phyloP scores from a whole-genome alignment of 2,113 vertebrate genomes.

The Tetraodon nigroviridis region DNA sequence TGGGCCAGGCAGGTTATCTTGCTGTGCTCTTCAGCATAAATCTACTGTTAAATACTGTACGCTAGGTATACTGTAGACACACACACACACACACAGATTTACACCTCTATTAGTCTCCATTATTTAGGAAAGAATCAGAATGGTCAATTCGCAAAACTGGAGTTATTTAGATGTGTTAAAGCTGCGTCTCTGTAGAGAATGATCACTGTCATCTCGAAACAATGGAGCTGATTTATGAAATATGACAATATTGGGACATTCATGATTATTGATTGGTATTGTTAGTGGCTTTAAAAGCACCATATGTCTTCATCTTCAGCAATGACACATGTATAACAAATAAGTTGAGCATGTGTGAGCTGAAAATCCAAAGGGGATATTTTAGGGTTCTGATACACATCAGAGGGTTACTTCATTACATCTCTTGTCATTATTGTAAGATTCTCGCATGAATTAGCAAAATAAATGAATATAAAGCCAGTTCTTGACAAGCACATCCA shows the following conservation, averaged over 20 bases:
- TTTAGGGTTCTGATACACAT: constrained; percentile 62
- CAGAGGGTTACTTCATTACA: constrained; percentile 64
- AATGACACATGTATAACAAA: constrained; percentile 74
- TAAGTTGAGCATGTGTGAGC: constrained; percentile 65
- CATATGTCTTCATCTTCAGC: constrained; percentile 77
- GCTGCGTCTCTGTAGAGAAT: constrained; percentile 65
- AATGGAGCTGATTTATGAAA: constrained; percentile 78
- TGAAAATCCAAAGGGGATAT: constrained; percentile 58
- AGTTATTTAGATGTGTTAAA: constrained; percentile 59
- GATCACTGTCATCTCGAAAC: constrained; percentile 74
- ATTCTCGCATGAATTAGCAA: constrained; percentile 62
- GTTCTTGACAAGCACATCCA: constrained; percentile 66
- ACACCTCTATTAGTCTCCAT: constrained; percentile 1
- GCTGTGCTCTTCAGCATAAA: constrained; percentile 67
- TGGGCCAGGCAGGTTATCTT: constrained; percentile 62
- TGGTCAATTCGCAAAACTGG: constrained; percentile 52
- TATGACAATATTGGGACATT: constrained; percentile 75
- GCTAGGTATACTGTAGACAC: no score
- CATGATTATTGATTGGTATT: constrained; percentile 83
- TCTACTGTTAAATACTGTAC: constrained; percentile 59
- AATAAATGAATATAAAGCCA: constrained; percentile 66
- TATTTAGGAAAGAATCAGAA: constrained; percentile 50
- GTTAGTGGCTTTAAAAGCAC: constrained; percentile 79
- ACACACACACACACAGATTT: neutral
- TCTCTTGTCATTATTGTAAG: constrained; percentile 54